phyloP scores from a whole-genome alignment of 2,113 vertebrate genomes.

The Ophiodon elongatus region DNA sequence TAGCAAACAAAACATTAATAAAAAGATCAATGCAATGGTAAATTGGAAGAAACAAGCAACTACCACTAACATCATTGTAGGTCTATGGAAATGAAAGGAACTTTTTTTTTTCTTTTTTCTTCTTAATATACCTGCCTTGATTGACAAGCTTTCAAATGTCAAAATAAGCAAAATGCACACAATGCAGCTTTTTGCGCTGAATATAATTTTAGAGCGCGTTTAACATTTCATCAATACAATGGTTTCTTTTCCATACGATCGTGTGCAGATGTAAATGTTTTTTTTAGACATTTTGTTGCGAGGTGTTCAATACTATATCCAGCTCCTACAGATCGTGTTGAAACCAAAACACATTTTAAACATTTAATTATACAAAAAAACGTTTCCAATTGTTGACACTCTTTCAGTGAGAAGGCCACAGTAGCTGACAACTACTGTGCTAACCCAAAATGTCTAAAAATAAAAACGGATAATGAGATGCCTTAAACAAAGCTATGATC shows the following conservation, averaged over 20 bases:
- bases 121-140: not conserved
- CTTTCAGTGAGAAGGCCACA: conserved; percentile 17
- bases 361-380: not conserved
- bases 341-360: conserved; percentile 2
- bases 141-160: not conserved
- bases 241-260: not conserved
- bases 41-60: conserved; percentile 30
- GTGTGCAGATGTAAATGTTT: not conserved
- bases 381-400: not conserved
- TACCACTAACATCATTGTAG: conserved; percentile 6
- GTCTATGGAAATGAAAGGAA: not conserved
- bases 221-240: not conserved
- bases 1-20: conserved; percentile 8
- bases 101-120: not conserved
- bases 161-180: not conserved
- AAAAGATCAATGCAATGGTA: not conserved
- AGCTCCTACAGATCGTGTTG: not conserved
- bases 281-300: not conserved
- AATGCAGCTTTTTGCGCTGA: not conserved
- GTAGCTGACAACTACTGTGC: not conserved
- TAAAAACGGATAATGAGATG: conserved; percentile 6
- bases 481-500: conserved; percentile 7
- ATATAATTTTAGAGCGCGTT: not conserved
- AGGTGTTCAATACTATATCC: no score
- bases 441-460: conserved; percentile 5